Base-by-base conservation (phyloP, 2,797 vertebrate genomes). In the Bovichtus variegatus region DNA sequence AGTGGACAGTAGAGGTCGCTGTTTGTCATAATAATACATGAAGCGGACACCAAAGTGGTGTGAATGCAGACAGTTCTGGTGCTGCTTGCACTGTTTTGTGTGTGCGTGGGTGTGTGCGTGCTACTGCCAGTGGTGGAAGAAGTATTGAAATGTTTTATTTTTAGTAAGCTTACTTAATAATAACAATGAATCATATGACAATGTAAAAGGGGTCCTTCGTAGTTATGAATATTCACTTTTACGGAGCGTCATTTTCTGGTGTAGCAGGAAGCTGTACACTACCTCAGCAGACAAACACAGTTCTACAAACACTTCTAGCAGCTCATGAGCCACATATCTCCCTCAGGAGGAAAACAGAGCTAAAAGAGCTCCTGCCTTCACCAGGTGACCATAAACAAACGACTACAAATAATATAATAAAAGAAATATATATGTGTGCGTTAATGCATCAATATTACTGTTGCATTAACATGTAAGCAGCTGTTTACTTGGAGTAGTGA, bases 1-100 rank as follows among this genome's bases (percentile, higher is more conserved):
- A 44, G 16, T 23, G 1, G 9, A 54, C 91, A 83, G 62, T 40
- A 89, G 91, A 76, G 82, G 89, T 83, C 61, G 36, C 76, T 58
- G 68, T 76, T 66, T 54, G 27, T 40, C 36, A 16, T 12, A 36
- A 31, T 79, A 80, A 23, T 5, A 8, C 12, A 23, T 8, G 5
- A 25, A 49, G 69, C 5, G 10, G 19, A 18, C 2, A 4, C 13
- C 19, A 38, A 11, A 16, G 15, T 25, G 50, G 40, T 57, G 18
- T 62, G 47, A 63, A 74, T 60, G 71, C 31, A 71, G 58, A 34
- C 25, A 43, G 6, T 13, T 23, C 36, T 50, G 40, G 40, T n/a
- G 10, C 15, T 54, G 29, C 31, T 57, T 41, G 62, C 19, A 27
- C 18, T 25, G 23, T 31, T 38, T 27, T 40, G n/a, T 5, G 25